Evolutionary conservation across 2,797 vertebrate species (phyloP).

Genomic region (Aotus griseimembra): DNA sequence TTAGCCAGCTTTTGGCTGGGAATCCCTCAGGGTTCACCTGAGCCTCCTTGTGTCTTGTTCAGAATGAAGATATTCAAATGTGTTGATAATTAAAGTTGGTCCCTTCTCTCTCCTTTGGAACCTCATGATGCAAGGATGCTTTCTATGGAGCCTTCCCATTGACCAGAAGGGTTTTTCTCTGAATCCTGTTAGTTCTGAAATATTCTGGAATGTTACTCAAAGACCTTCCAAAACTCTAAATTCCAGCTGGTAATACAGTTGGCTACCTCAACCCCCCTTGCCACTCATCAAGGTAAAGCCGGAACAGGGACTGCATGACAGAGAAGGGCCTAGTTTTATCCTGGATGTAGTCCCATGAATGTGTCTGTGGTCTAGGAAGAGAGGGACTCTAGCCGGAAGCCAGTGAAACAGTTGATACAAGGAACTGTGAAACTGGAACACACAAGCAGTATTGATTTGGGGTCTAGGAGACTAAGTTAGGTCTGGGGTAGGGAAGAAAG

Average conservation of each 20-base stretch:
- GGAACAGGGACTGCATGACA: accelerated
- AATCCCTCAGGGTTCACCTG: slow-evolving; percentile 86
- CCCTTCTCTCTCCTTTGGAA: slow-evolving; percentile 43
- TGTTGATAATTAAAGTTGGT: slow-evolving; percentile 79
- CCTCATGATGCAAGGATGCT: neutral
- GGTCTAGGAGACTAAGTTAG: neutral
- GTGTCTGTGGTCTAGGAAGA: neutral
- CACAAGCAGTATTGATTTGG: neutral
- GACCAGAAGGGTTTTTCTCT: neutral
- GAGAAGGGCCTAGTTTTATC: neutral
- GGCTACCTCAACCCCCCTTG: neutral
- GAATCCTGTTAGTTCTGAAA: neutral
- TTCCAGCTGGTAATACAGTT: neutral
- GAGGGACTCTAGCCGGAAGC: neutral
- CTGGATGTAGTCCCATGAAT: neutral
- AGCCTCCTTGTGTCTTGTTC: slow-evolving; percentile 78
- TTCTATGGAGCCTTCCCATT: neutral
- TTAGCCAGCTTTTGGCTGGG: slow-evolving; percentile 88
- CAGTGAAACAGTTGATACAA: neutral
- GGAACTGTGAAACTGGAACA: neutral
- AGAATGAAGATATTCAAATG: slow-evolving; percentile 86
- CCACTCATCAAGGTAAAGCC: neutral
- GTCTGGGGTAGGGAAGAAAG: too few relatives aligned
- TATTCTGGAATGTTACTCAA: slow-evolving; percentile 10
- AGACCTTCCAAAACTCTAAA: neutral